Percentiles rank a stretch among this genome's conserved stretches.
phyloP scores from a whole-genome alignment of 92 coral and sea anemone genomes.

The Pocillopora meandrina region DNA sequence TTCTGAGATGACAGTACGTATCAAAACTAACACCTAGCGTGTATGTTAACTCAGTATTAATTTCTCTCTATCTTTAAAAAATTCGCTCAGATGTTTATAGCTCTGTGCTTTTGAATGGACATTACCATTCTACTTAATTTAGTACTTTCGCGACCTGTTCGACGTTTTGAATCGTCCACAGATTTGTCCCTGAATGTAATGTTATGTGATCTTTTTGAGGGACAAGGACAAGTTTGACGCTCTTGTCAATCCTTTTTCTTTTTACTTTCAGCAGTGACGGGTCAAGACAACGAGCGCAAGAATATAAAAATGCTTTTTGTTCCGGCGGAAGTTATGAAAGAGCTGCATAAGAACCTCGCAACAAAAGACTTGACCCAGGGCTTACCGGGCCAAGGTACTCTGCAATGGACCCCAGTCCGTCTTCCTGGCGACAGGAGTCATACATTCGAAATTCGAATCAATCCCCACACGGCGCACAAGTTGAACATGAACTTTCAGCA shows the following conservation, averaged over 20 bases:
- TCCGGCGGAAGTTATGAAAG: constrained; percentile 45
- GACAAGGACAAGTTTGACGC: too few relatives aligned
- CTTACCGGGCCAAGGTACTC: constrained; percentile 28
- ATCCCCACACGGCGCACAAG: constrained; percentile 22
- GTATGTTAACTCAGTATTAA: too few relatives aligned
- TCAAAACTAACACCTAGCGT: too few relatives aligned
- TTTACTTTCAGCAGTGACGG: constrained; percentile 2
- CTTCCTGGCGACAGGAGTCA: constrained; percentile 44
- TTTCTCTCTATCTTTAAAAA: too few relatives aligned
- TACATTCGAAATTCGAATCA: constrained; percentile 45
- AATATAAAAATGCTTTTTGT: constrained; percentile 60
- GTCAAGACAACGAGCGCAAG: constrained; percentile 23
- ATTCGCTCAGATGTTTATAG: too few relatives aligned
- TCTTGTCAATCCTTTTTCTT: neutral
- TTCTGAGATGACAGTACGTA: too few relatives aligned
- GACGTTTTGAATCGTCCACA: too few relatives aligned
- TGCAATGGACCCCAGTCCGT: constrained; percentile 48
- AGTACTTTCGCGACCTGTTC: too few relatives aligned
- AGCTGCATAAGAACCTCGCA: constrained; percentile 35
- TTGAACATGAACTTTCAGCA: constrained; percentile 27
- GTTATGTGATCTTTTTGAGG: too few relatives aligned
- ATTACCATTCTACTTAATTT: too few relatives aligned
- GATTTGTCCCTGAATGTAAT: too few relatives aligned
- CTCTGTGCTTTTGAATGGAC: too few relatives aligned
- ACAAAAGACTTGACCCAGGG: constrained; percentile 28